Conservation (phyloP, 2,113 vertebrate species). For the Dryoscopus gambensis region DNA sequence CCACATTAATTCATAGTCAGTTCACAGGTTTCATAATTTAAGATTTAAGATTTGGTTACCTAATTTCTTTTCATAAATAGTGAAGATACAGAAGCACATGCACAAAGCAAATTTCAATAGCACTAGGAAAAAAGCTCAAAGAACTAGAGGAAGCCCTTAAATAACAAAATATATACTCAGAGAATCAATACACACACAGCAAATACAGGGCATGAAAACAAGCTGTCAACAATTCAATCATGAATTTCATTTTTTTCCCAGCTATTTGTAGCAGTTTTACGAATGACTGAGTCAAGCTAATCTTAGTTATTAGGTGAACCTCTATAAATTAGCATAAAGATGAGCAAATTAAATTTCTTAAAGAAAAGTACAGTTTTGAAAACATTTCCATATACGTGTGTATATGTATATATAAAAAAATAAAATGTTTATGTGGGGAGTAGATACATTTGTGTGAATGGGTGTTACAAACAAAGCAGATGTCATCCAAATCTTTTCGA, state of each 20-base stretch:
- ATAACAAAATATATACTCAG: not conserved
- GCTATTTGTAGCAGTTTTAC: not conserved
- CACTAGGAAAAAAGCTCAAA: not conserved
- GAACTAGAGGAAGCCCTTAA: rapidly evolving
- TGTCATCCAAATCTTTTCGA: not conserved
- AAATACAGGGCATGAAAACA: not conserved
- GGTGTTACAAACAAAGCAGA: not conserved
- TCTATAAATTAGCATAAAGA: not conserved
- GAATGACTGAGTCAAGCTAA: not conserved
- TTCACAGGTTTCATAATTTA: not conserved
- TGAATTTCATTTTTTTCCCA: not conserved
- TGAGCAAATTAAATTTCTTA: not conserved
- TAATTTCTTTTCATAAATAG: not conserved
- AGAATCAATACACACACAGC: not conserved
- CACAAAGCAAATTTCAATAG: not conserved
- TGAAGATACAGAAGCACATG: not conserved
- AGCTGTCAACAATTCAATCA: not conserved
- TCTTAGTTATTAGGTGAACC: not conserved
- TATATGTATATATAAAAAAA: too few species aligned
- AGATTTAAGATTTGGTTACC: not conserved
- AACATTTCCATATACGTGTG: not conserved
- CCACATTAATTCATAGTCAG: not conserved
- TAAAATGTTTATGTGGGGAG: not conserved
- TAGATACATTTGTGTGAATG: too few species aligned
- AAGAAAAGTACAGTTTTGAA: not conserved